Percentiles rank a stretch among this genome's conserved stretches.
These are phyloP conservation scores for Tachystola acroxantha DNA, from an alignment of 2,888 invertebrate genomes.

Conservation along the genomic window DNA sequence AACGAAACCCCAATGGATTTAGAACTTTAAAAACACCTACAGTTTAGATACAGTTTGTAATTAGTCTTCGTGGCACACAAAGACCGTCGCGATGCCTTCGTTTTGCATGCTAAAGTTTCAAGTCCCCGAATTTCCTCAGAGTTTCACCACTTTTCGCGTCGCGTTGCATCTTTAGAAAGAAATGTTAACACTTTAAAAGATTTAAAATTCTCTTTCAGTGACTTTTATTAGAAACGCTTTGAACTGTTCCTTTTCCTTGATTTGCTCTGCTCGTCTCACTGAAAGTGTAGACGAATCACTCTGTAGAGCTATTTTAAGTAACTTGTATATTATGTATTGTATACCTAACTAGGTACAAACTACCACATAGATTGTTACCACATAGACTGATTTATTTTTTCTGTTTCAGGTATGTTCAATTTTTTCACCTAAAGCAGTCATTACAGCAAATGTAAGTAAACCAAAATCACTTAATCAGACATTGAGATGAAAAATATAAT, in stretches of 20 bases:
- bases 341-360: too few relatives aligned
- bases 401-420: constrained; percentile 17
- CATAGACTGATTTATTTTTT: constrained; percentile 2
- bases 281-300: neutral
- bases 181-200: constrained; percentile 27
- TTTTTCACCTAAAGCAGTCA: too few relatives aligned
- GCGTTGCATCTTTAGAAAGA: constrained; percentile 16
- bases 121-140: constrained; percentile 32
- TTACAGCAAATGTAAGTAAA: too few relatives aligned
- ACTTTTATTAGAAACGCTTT: constrained; percentile 23
- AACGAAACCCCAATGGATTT: too few relatives aligned
- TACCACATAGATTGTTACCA: too few relatives aligned
- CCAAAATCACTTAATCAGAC: too few relatives aligned
- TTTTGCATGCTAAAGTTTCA: constrained; percentile 20
- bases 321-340: neutral
- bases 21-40: too few relatives aligned
- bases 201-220: constrained; percentile 21
- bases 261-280: constrained; percentile 6
- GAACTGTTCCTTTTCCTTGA: constrained; percentile 11
- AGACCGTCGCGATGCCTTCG: neutral
- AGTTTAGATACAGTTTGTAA: too few relatives aligned
- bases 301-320: neutral
- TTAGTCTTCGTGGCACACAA: too few relatives aligned
- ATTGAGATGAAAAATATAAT: too few relatives aligned
- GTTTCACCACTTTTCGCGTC: constrained; percentile 30